Evolutionary conservation across 2,113 vertebrate species (phyloP).

Genomic region (Turdus rufiventris): DNA sequence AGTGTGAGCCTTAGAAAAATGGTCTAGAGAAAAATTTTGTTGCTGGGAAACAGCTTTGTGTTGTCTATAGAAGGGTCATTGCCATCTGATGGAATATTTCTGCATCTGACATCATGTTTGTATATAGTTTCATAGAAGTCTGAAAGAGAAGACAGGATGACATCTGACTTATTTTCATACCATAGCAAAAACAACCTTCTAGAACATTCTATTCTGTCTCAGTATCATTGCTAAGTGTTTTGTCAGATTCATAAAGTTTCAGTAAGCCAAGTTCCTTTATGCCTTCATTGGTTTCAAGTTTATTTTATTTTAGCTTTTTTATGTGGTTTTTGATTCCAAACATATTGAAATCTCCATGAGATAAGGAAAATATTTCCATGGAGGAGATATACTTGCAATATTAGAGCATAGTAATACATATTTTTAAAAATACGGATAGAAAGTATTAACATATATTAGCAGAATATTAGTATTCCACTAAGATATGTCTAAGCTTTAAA

Average conservation of each 20-base stretch:
- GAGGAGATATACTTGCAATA: not conserved
- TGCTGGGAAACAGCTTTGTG: not conserved
- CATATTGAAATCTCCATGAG: not conserved
- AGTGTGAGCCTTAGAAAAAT: not conserved
- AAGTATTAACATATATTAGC: not conserved
- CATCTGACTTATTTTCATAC: conserved; percentile 65
- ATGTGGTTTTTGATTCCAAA: not conserved
- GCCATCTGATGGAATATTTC: not conserved
- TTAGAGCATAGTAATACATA: not conserved
- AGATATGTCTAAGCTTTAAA: not conserved
- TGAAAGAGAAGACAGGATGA: not conserved
- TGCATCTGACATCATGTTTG: not conserved
- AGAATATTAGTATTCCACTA: not conserved
- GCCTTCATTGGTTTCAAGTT: conserved; percentile 66
- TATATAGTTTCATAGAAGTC: not conserved
- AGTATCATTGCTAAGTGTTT: conserved; percentile 67
- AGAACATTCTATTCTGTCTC: conserved; percentile 47
- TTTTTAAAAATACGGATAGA: not conserved
- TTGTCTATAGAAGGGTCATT: not conserved
- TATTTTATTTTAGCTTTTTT: not conserved
- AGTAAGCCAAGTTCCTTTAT: conserved; percentile 78
- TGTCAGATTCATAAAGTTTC: conserved; percentile 68
- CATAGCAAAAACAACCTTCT: conserved; percentile 70
- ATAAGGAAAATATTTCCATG: not conserved
- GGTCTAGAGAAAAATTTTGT: not conserved